A percentile compares a stretch with the other conserved stretches of the same genome.
Evolutionary conservation across 2,113 vertebrate genomes (phyloP).

Genomic region (Atrichornis clamosus): DNA sequence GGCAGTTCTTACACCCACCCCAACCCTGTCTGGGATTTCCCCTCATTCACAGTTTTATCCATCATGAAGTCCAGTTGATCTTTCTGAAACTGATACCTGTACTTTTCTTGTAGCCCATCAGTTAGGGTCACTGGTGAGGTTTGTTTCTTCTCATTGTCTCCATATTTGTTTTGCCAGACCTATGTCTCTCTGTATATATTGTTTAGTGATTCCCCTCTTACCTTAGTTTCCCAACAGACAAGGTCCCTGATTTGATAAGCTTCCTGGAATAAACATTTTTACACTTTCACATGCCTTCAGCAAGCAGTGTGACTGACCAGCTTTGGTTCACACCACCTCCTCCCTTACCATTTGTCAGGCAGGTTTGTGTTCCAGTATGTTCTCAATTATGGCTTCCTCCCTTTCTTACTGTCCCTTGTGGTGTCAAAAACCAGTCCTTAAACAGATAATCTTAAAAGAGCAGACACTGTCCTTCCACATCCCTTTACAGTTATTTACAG

Average conservation of each 20-base stretch:
- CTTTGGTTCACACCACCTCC: background rate
- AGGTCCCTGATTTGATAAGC: background rate
- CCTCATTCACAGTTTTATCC: background rate
- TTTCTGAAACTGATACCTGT: background rate
- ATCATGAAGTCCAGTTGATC: background rate
- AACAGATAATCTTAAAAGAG: background rate
- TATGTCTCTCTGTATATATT: background rate
- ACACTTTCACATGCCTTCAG: background rate
- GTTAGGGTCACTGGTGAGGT: background rate
- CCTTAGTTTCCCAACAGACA: background rate
- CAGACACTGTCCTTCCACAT: background rate
- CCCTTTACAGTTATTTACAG: background rate
- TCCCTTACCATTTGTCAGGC: background rate
- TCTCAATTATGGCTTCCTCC: background rate
- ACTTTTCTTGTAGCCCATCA: background rate
- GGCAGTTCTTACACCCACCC: background rate
- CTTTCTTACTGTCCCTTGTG: background rate
- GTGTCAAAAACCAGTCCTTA: background rate
- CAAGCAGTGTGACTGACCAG: background rate
- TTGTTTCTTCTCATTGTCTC: background rate
- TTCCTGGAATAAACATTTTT: background rate
- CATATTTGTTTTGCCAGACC: background rate
- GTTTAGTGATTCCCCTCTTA: background rate
- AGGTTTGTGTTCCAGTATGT: background rate
- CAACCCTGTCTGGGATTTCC: background rate